Percentiles rank a stretch among this genome's conserved stretches.
phyloP scores from a whole-genome alignment of 2,113 vertebrate species.

The Pterocles orientalis region DNA sequence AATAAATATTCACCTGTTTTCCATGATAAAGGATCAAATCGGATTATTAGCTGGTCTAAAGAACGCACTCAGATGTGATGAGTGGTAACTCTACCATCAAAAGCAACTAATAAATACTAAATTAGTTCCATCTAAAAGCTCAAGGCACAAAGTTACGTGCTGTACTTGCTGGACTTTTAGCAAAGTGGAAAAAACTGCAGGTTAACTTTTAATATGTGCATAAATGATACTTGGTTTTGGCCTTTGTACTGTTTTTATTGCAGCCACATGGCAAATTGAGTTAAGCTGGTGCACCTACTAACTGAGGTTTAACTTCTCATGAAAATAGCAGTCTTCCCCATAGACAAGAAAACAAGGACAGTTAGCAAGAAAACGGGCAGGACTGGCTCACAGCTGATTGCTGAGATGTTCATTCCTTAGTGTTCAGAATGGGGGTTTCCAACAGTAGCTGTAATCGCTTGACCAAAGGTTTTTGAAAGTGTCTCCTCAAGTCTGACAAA shows the following conservation, averaged over 20 bases:
- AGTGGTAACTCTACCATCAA: constrained; percentile 1
- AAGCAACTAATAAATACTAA: constrained; percentile 27
- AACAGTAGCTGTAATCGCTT: neutral
- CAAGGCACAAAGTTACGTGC: neutral
- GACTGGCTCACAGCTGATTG: neutral
- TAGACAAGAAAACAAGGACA: neutral
- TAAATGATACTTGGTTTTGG: constrained; percentile 19
- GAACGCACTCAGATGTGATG: neutral
- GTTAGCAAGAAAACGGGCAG: neutral
- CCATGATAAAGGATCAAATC: neutral
- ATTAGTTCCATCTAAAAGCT: constrained; percentile 30
- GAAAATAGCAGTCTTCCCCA: neutral
- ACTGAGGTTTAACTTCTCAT: neutral
- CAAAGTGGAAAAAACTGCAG: constrained; percentile 18
- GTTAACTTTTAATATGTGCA: constrained; percentile 31
- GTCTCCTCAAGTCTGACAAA: neutral
- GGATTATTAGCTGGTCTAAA: neutral
- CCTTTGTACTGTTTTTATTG: constrained; percentile 31
- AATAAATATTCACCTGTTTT: neutral
- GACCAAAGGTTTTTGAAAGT: neutral
- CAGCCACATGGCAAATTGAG: neutral
- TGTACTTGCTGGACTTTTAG: neutral
- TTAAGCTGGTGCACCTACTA: neutral
- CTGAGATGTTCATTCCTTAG: neutral
- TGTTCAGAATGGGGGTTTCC: neutral